Evolutionary conservation across 2,888 invertebrate genomes (phyloP), one percentile per base, ranked within the genome.

Genomic region (Lordiphosa fenestrarum): DNA sequence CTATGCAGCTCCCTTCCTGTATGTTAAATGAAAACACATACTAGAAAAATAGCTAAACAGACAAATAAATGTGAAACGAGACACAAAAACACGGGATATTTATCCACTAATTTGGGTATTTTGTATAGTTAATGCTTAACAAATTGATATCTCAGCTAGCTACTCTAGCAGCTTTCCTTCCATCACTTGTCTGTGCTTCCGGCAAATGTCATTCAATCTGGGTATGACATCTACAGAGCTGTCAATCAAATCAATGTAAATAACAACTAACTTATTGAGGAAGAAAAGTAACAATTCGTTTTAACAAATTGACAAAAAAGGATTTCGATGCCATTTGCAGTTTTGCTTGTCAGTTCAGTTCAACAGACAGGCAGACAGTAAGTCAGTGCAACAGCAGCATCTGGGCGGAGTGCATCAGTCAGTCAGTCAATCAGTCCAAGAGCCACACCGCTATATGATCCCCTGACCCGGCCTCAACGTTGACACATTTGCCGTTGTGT

Each of bases 11-110:
- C 19, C 39, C 39, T 57, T 9, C 39, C 19, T 55, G 55, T 62
- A 12, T 57, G 64, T 62, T 65, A 56, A 57, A 58, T 52, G 66
- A 39, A 50, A 36, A 57, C 47, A 59, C 19, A 36, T 36, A 36
- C 23, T 12, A 37, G 47, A 50, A 58, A 57, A 65, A 68, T 57
- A 69, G 67, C 73, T 70, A 70, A 80, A 62, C 57, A 66, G 64
- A 57, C 58, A 69, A 80, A 67, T 50, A 30, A 9, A 58, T 53
- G 60, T 57, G 56, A 73, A 66, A 61, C 61, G 53, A 50, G 59
- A 23, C 46, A 15, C 15, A 15, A 2, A 15, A 15, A 15, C 1
- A 15, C 1, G 30, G 9, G 30, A 9, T 2, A 9, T 30, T 30
- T 30, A 30, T 30, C 3, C 9, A 30, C 9, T 30, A 6, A 30